phyloP scores from a whole-genome alignment of 2,797 vertebrate genomes.

The Trachurus trachurus region DNA sequence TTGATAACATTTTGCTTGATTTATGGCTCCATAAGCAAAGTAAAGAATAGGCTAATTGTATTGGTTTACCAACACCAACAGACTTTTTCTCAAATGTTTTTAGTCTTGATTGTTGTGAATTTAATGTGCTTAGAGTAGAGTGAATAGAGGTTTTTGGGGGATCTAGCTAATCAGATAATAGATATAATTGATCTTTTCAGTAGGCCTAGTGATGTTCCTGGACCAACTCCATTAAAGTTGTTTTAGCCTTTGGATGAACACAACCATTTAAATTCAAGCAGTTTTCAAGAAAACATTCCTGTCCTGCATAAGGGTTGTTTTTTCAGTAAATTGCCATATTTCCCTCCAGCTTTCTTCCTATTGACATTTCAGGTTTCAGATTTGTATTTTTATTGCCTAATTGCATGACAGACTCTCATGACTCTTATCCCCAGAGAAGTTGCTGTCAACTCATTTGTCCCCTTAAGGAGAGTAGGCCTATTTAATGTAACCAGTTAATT shows the following conservation, averaged over 20 bases:
- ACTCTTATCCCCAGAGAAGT: constrained; percentile 9
- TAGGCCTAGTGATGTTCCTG: too few relatives aligned
- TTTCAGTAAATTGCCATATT: not conserved
- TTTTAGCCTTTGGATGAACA: not conserved
- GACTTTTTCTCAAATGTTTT: too few relatives aligned
- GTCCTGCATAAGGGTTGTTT: not conserved
- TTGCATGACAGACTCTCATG: not conserved
- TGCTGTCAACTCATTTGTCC: constrained; percentile 16
- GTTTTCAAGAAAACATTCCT: not conserved
- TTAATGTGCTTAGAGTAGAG: too few relatives aligned
- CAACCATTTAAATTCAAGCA: not conserved
- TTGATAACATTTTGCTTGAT: not conserved
- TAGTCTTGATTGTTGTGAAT: too few relatives aligned
- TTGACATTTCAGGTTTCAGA: constrained; percentile 16
- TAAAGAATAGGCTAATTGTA: not conserved
- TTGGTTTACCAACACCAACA: not conserved
- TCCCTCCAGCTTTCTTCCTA: not conserved
- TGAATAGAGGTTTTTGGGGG: too few relatives aligned
- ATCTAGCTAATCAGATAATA: too few relatives aligned
- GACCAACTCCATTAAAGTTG: not conserved
- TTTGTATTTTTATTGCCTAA: constrained; percentile 1
- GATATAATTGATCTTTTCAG: too few relatives aligned
- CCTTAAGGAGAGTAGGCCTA: not conserved
- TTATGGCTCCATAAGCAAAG: not conserved
- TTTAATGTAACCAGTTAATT: constrained; percentile 36